These are phyloP conservation scores for Caenorhabditis angaria DNA, from an alignment of 2,888 invertebrate species.

Conservation along the genomic window DNA sequence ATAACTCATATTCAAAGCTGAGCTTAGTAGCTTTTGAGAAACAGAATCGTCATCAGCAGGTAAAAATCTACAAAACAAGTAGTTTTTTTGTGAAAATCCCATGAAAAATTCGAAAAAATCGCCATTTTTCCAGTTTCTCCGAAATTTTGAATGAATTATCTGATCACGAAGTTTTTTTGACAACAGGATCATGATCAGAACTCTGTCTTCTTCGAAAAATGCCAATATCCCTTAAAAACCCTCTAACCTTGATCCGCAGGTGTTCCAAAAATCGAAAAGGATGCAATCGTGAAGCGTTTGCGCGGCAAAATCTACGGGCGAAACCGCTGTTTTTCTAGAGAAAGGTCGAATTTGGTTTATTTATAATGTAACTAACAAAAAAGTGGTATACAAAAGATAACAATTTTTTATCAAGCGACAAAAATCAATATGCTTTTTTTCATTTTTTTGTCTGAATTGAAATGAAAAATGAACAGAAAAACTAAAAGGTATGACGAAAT, in stretches of 20 bases:
- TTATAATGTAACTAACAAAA: neutral
- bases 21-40: no score
- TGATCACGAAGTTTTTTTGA: neutral
- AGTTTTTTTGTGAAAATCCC: neutral
- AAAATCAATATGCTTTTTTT: constrained; percentile 1
- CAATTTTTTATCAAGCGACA: neutral
- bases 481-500: neutral
- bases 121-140: neutral
- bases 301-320: no score
- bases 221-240: neutral
- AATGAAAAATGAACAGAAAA: neutral
- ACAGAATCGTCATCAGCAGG: no score
- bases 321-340: neutral
- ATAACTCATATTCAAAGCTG: no score
- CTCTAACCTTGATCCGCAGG: constrained; percentile 38
- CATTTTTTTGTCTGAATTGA: neutral
- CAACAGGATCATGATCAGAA: neutral
- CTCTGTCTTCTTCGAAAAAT: neutral
- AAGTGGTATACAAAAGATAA: neutral
- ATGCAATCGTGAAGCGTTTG: constrained; percentile 45
- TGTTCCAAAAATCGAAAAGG: constrained; percentile 45
- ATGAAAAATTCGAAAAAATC: neutral
- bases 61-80: neutral
- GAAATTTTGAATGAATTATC: neutral
- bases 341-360: neutral